phyloP scores from a whole-genome alignment of 1,140 invertebrate species.

The Drosophila orena region DNA sequence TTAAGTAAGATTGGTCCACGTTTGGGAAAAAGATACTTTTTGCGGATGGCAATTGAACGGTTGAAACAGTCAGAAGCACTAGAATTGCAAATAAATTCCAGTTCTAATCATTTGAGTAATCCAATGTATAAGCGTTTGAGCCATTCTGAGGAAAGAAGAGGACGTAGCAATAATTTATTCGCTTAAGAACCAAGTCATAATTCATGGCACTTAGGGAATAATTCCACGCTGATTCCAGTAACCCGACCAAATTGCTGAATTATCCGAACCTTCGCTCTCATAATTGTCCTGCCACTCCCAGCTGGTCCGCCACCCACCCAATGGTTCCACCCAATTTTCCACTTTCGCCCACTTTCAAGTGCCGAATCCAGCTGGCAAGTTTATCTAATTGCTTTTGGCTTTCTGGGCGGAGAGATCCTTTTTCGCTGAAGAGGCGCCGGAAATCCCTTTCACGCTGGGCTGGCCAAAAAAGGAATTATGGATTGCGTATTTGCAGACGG shows the following conservation, averaged over 20 bases:
- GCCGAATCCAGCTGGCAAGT: conserved; percentile 59
- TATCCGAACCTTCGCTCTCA: conserved; percentile 30
- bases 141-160: no score
- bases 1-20: neutral
- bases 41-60: neutral
- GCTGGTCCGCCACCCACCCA: conserved; percentile 38
- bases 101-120: neutral
- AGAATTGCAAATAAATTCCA: neutral
- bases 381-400: conserved; percentile 83
- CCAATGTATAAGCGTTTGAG: no score
- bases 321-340: neutral
- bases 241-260: conserved; percentile 40
- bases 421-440: conserved; percentile 29
- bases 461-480: conserved; percentile 62
- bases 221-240: conserved; percentile 31
- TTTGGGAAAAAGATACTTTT: neutral
- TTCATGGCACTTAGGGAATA: conserved; percentile 35
- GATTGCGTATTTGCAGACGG: conserved; percentile 35
- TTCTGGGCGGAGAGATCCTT: conserved; percentile 24
- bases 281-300: conserved; percentile 53
- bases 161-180: conserved; percentile 1
- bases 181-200: conserved; percentile 16
- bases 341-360: conserved; percentile 54
- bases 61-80: neutral
- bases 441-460: conserved; percentile 72